These are phyloP conservation scores for Pteria penguin DNA, from an alignment of 2,888 invertebrate genomes.

Conservation along the genomic window DNA sequence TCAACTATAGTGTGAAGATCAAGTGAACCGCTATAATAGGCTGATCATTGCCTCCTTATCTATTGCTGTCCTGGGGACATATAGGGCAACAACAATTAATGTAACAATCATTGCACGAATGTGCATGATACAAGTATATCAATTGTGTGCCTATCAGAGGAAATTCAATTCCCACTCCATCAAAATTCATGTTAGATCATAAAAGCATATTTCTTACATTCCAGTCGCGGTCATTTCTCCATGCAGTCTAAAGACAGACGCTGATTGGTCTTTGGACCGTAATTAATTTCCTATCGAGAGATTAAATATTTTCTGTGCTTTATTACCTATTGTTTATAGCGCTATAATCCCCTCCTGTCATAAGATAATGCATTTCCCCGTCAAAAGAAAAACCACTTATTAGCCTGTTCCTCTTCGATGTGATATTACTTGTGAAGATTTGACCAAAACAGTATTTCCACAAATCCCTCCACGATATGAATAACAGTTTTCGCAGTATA, in stretches of 20 bases:
- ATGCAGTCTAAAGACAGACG: neutral
- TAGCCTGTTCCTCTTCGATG: neutral
- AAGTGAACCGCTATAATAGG: slow-evolving; percentile 11
- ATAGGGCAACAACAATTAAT: slow-evolving; percentile 13
- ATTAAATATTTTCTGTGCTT: slow-evolving; percentile 31
- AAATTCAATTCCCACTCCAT: too few relatives aligned
- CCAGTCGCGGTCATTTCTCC: neutral
- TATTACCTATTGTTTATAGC: slow-evolving; percentile 24
- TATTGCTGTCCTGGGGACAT: slow-evolving; percentile 24
- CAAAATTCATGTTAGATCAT: neutral
- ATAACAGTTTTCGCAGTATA: too few relatives aligned
- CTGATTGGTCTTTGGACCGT: slow-evolving; percentile 22
- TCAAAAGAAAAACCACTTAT: neutral
- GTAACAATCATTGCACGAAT: slow-evolving; percentile 26
- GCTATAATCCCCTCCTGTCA: slow-evolving; percentile 1
- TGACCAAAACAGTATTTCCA: too few relatives aligned
- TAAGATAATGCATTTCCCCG: neutral
- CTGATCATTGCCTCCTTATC: slow-evolving; percentile 16
- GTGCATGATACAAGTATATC: slow-evolving; percentile 19
- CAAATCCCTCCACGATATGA: too few relatives aligned
- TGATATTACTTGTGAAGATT: too few relatives aligned
- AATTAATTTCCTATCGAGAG: slow-evolving; percentile 35
- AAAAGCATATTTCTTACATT: slow-evolving; percentile 20
- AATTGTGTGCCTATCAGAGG: slow-evolving; percentile 11
- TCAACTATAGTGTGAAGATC: slow-evolving; percentile 10